phyloP scores from a whole-genome alignment of 1,140 invertebrate genomes.

The Pteromalus puparum region DNA sequence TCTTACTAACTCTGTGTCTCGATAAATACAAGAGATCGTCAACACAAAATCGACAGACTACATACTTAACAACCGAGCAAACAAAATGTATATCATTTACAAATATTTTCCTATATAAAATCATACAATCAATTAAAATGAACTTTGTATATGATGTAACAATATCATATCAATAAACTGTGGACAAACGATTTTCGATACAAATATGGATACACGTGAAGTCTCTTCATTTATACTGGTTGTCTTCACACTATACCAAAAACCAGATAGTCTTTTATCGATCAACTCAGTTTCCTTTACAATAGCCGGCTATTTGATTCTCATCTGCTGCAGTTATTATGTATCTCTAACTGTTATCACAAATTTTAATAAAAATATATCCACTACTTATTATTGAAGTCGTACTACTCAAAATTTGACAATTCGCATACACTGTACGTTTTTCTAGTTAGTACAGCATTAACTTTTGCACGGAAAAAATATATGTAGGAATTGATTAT shows the following conservation, averaged over 20 bases:
- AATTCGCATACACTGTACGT: neutral
- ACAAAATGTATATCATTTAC: neutral
- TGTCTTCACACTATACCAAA: neutral
- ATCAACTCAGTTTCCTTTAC: neutral
- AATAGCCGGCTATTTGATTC: conserved; percentile 1
- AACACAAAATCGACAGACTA: conserved; percentile 1
- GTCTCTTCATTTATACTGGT: neutral
- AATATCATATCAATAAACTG: neutral
- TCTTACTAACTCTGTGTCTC: neutral
- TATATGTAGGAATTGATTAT: neutral
- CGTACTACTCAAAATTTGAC: neutral
- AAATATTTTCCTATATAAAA: neutral
- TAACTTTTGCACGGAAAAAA: neutral
- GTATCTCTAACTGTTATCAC: neutral
- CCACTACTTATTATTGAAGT: conserved; percentile 3
- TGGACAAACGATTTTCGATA: neutral
- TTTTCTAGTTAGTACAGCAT: neutral
- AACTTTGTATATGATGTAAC: neutral
- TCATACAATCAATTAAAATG: neutral
- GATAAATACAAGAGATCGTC: neutral
- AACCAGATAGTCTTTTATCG: neutral
- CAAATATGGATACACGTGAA: neutral
- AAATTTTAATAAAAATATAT: conserved; percentile 6
- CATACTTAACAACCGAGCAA: neutral
- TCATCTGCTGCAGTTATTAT: neutral